Evolutionary conservation across 2,113 vertebrate species (phyloP), one percentile per base, ranked within the genome.

Genomic region (Heteronetta atricapilla): DNA sequence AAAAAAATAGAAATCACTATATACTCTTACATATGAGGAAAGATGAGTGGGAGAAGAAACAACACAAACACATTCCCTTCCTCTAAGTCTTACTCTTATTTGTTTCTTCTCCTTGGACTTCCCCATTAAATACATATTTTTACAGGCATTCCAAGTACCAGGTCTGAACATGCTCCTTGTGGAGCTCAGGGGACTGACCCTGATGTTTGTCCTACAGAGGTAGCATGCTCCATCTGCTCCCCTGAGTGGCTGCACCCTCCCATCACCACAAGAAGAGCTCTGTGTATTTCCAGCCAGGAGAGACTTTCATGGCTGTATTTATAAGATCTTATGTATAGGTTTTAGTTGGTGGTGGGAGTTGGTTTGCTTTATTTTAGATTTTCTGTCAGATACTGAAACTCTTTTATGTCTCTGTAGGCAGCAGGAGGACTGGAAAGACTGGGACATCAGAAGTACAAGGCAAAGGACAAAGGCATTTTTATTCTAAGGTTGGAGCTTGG

Each of bases 391-490:
- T 77, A 53, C 2, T 83, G 60, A 48, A 83, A 83, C 20, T 63
- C 13, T 79, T 26, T 81, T 89, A 72, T 56, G 9, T 60, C 23
- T 83, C 48, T 66, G 0, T 12, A 75, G 73, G 64, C 56, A 78
- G 46, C 21, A 22, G 68, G 64, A 95, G 80, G 81, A 60, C 11
- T 92, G 53, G 73, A 78, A 94, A 48, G 66, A 62, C 63, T 67
- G 38, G 48, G 74, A 93, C 78, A 80, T 80, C 67, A 69, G 42
- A 86, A 75, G 38, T 66, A 28, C 58, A 26, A 29, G 36, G 34
- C 59, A 81, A 91, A 93, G 82, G 86, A 92, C 88, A 86, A 93
- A 76, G 50, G n/a, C 48, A 66, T 79, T 92, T 94, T 88, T 84
- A 89, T 72, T 81, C 53, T 62, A 18, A 76, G 38, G 72, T 59